phyloP scores from a whole-genome alignment of 2,888 invertebrate species.

The Aleiodes alternator region DNA sequence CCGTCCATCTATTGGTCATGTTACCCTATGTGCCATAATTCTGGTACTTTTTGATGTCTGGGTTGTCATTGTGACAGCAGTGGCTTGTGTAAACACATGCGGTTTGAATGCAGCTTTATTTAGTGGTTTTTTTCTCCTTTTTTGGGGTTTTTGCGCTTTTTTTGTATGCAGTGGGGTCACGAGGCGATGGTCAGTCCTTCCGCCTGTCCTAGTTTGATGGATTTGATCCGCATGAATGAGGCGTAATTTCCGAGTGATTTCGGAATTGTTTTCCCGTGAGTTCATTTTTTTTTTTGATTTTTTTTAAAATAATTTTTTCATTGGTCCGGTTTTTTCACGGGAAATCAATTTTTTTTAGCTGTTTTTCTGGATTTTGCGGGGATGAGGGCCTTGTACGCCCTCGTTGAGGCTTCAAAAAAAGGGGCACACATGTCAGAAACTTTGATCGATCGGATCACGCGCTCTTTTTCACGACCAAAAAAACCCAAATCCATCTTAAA shows the following conservation, averaged over 20 bases:
- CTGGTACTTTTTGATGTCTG: neutral
- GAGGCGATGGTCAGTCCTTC: constrained; percentile 56
- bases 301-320: constrained; percentile 28
- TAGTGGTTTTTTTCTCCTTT: constrained; percentile 38
- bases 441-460: constrained; percentile 40
- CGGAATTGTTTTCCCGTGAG: constrained; percentile 22
- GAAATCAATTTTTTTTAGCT: constrained; percentile 43
- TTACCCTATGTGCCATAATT: neutral
- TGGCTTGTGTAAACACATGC: constrained; percentile 40
- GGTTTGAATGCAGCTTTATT: constrained; percentile 46
- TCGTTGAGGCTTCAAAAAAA: constrained; percentile 8
- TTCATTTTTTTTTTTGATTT: neutral
- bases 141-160: neutral
- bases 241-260: constrained; percentile 40
- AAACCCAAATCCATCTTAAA: constrained; percentile 32
- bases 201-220: constrained; percentile 63
- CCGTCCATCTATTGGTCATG: no score
- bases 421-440: constrained; percentile 31
- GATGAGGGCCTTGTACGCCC: constrained; percentile 6
- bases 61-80: neutral
- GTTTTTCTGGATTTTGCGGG: constrained; percentile 6
- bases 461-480: neutral
- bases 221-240: constrained; percentile 49
- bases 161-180: neutral
- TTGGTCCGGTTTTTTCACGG: constrained; percentile 40